Base-by-base conservation (phyloP, 1,140 invertebrate genomes). In the Heliconius nattereri region DNA sequence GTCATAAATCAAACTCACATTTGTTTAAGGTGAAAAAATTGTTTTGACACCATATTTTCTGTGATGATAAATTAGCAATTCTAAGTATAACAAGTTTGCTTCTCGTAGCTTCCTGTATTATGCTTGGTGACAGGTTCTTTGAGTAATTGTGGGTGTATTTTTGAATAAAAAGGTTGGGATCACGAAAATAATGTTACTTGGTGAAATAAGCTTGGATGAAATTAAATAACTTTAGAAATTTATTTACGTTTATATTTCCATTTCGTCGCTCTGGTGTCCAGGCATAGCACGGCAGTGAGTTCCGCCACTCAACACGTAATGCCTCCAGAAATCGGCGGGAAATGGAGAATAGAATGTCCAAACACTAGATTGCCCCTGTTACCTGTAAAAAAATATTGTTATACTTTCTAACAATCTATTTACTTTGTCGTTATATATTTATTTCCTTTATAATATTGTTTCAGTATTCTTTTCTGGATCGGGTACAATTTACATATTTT, bases 21-120 rank as follows among this genome's bases (percentile, higher is more conserved):
- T 66, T 66, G 60, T 26, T 66, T 29, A 3, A 66, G 60, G 60
- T 66, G 60, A 66, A 66, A 66, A 66, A 66, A 66, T 66, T 66
- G 60, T 66, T 66, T 66, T 66, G 60, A 66, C 60, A 66, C 8
- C 60, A 26, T 3, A 66, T 66, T 16, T 66, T 66, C 3, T 66
- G 0, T 26, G 60, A 66, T 66, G 60, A 66, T 66, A 66, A 66
- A 66, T 66, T 66, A 66, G 60, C 60, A 66, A 66, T 66, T 66
- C 60, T 29, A 66, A 66, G 23, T 66, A 26, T 29, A 66, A 29
- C 23, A 66, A 66, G 3, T 29, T 66, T 66, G 60, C 23, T 26
- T 66, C 2, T 29, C 3, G 23, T 66, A 66, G 11, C 23, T 66
- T 26, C 60, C 26, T 66, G 60, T 16, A 29, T 29, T 66, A 66